Evolutionary conservation across 2,888 invertebrate genomes (phyloP), one percentile per base, ranked within the genome.

Genomic region (Eupithecia tripunctaria): DNA sequence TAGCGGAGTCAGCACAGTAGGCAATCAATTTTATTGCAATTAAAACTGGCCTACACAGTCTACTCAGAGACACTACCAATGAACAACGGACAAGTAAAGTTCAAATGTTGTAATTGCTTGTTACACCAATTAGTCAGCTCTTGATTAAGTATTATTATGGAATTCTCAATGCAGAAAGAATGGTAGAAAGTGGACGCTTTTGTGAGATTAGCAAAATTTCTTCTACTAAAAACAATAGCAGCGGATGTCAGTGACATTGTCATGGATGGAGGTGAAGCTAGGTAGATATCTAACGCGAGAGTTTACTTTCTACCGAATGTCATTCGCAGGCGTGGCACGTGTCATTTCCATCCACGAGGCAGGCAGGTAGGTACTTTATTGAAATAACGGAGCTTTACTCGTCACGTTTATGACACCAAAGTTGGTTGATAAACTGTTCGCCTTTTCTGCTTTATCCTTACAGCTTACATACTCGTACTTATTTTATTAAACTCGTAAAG

Each of bases 251-350:
- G 76, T 80, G 75, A 75, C 75, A 75, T 67, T 51, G 74, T 29
- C 68, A 64, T 66, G 68, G 67, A 82, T 84, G 82, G 82, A 82
- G 81, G 79, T 76, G 74, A 80, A 74, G 63, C 36, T 14, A 38
- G 38, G 38, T 63, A 21, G 2, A 2, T 62, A 12, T 10, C 4
- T 12, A 21, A 14, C 36, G 84, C 85, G 89, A 89, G 88, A 91
- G 89, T 88, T 90, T 88, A 89, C 92, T 92, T 92, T 92, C 91
- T 91, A 91, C 82, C 80, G 77, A 83, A 81, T 87, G 87, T 86
- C 87, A 88, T 91, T 90, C 79, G 84, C 86, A 93, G 86, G 89
- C 92, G 84, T 77, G 86, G 86, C 92, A 92, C 93, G 92, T 87
- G 86, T 84, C 79, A 76, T 81, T 84, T 84, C 82, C 81, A 80